Evolutionary conservation across 2,113 vertebrate species (phyloP), one percentile per base, ranked within the genome.

Genomic region (Junco hyemalis): DNA sequence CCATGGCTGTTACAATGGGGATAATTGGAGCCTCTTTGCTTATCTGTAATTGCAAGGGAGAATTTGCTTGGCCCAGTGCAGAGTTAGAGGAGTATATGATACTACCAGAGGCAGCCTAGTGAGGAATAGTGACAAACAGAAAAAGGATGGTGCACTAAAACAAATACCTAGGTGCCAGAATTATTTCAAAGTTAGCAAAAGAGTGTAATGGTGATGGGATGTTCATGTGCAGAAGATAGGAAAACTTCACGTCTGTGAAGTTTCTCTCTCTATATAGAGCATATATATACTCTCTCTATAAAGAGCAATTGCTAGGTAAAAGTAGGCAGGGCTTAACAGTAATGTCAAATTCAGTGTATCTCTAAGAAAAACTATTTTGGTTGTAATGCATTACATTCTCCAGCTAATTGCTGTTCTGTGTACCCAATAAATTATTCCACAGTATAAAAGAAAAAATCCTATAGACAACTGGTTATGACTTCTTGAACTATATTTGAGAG

Each of bases 1-100:
- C 71, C 44, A 44, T 89, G 81, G 78, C 81, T 95, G 45, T 66
- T 86, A 18, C 86, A 92, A 86, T 33, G 80, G 78, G 73, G 44
- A 83, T 95, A 96, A 90, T 85, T 88, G 92, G 64, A 88, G 4
- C 60, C 36, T 84, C 84, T 97, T 96, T 94, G 79, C 94, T 94
- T 88, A 83, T 96, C 87, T 93, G 6, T 94, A 95, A 76, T 76
- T 95, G 88, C 81, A 95, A 95, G 84, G 74, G 68, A 73, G 24
- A 96, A 69, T 92, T 96, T 95, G 33, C 73, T 78, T 80, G 68
- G 76, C 69, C 54, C 56, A 96, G 44, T 65, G 57, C 26, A 48
- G 70, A 92, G 94, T 68, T 96, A 86, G 88, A 72, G 82, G 51
- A 80, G 16, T 33, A 44, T 76, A 22, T 53, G 77, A 63, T 72